Evolutionary conservation across 2,113 vertebrate genomes (phyloP).

Genomic region (Rhipidura dahli): DNA sequence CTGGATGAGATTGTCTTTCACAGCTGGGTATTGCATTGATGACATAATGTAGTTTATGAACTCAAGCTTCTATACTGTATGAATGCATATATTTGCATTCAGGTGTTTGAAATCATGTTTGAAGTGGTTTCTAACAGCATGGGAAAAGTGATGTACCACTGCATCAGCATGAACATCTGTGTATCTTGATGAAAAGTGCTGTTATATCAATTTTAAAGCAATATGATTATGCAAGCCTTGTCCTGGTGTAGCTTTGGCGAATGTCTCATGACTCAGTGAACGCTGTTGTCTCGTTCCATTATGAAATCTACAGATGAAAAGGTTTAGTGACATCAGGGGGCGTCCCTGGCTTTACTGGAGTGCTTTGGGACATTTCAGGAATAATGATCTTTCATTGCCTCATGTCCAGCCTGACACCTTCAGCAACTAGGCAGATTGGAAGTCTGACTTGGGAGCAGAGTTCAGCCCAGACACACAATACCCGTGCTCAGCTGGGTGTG

Average conservation of each 20-base stretch:
- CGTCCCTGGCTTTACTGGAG: not conserved
- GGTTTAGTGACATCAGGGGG: not conserved
- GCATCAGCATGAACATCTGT: conserved; percentile 8
- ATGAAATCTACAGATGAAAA: not conserved
- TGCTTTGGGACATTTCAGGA: not conserved
- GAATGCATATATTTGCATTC: conserved; percentile 15
- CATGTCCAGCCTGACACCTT: not conserved
- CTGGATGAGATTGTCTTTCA: not conserved
- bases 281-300: conserved; percentile 23
- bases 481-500: not conserved
- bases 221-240: conserved; percentile 55
- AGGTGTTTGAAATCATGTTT: not conserved
- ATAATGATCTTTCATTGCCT: not conserved
- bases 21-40: not conserved
- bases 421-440: accelerated
- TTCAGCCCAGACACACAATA: not conserved
- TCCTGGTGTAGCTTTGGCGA: not conserved
- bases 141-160: not conserved
- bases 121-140: not conserved
- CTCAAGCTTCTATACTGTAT: not conserved
- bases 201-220: conserved; percentile 53
- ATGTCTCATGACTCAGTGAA: not conserved
- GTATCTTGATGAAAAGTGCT: conserved; percentile 5
- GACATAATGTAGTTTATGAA: not conserved
- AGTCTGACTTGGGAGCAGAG: not conserved